phyloP scores from a whole-genome alignment of 2,797 vertebrate genomes.

The Pseudopleuronectes americanus region DNA sequence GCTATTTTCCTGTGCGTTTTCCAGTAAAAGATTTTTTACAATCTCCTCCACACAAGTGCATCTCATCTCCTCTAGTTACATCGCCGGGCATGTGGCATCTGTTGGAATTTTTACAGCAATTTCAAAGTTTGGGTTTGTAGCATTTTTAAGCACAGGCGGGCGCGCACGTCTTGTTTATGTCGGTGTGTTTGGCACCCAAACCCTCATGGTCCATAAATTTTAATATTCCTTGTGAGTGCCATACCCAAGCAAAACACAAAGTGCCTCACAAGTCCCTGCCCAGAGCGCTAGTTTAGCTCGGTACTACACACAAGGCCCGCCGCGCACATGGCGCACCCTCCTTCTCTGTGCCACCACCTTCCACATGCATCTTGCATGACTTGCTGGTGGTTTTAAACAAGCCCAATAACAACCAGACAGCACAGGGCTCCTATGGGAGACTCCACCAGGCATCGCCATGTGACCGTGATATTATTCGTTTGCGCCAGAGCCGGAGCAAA shows the following conservation, averaged over 20 bases:
- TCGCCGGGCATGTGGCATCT: constrained; percentile 57
- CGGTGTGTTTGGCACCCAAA: constrained; percentile 58
- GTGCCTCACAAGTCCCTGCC: constrained; percentile 66
- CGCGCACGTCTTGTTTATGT: constrained; percentile 60
- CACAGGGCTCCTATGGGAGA: constrained; percentile 46
- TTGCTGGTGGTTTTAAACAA: constrained; percentile 73
- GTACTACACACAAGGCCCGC: constrained; percentile 49
- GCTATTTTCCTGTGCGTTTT: constrained; percentile 41
- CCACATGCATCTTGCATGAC: constrained; percentile 80
- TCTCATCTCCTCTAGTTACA: constrained; percentile 63
- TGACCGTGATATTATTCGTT: constrained; percentile 73
- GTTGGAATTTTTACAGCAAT: constrained; percentile 67
- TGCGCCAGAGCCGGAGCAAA: constrained; percentile 29
- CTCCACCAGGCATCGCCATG: constrained; percentile 40
- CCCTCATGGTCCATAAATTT: constrained; percentile 74
- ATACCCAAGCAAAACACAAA: constrained; percentile 74
- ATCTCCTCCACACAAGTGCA: constrained; percentile 38
- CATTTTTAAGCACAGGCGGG: constrained; percentile 52
- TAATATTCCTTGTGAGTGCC: constrained; percentile 77
- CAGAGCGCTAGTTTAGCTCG: constrained; percentile 68
- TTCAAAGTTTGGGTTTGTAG: constrained; percentile 65
- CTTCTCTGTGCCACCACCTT: constrained; percentile 42
- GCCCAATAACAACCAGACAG: constrained; percentile 66
- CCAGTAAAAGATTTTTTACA: constrained; percentile 36
- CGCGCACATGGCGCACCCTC: constrained; percentile 17